Evolutionary conservation across 2,113 vertebrate genomes (phyloP).

Genomic region (Peromyscus maniculatus): DNA sequence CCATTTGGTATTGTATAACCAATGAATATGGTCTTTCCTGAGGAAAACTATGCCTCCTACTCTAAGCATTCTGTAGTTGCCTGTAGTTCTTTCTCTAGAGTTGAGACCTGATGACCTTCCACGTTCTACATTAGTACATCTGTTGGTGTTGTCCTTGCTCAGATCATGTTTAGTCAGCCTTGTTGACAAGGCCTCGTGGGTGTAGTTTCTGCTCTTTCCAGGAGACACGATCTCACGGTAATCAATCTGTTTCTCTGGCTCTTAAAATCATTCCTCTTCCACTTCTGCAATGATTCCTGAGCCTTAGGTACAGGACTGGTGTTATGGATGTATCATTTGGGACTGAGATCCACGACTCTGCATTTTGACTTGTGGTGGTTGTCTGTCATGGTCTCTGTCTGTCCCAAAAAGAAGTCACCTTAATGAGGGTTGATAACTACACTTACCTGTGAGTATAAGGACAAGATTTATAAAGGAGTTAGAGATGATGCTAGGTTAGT

Average conservation of each 20-base stretch:
- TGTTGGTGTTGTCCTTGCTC: neutral
- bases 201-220: neutral
- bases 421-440: neutral
- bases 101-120: neutral
- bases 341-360: neutral
- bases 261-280: neutral
- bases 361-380: neutral
- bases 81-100: neutral
- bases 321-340: neutral
- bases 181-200: neutral
- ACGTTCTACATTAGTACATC: neutral
- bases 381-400: neutral
- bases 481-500: neutral
- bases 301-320: neutral
- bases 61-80: neutral
- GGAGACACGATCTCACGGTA: neutral
- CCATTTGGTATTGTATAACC: neutral
- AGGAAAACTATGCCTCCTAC: neutral
- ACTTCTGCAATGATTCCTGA: neutral
- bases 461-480: neutral
- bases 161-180: neutral
- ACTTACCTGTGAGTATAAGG: neutral
- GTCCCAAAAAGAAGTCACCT: neutral
- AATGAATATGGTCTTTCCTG: neutral
- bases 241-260: neutral